phyloP scores from a whole-genome alignment of 2,888 invertebrate genomes.

The Papilio demoleus region DNA sequence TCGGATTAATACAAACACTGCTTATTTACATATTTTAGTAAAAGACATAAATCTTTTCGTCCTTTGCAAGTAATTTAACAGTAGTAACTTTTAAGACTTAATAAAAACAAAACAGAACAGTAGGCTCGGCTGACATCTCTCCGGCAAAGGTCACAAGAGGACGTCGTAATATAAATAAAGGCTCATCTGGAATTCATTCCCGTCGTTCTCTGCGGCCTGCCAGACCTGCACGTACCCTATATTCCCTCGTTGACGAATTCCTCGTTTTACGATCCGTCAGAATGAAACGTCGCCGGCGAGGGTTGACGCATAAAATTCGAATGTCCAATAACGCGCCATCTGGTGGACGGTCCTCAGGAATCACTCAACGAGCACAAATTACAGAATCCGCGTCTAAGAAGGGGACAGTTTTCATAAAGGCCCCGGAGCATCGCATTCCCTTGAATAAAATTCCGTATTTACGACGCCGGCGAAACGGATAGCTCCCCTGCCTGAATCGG shows the following conservation, averaged over 20 bases:
- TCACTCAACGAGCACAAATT: constrained; percentile 74
- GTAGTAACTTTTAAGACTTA: constrained; percentile 25
- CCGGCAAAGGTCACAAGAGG: constrained; percentile 17
- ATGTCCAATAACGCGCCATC: constrained; percentile 76
- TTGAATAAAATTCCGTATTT: constrained; percentile 64
- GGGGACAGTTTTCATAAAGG: constrained; percentile 69
- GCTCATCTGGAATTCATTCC: constrained; percentile 38
- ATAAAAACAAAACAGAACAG: constrained; percentile 26
- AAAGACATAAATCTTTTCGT: constrained; percentile 21
- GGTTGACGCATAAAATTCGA: constrained; percentile 72
- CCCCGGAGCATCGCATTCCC: constrained; percentile 54
- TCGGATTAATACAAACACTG: not conserved
- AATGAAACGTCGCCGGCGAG: constrained; percentile 62
- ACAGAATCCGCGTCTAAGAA: constrained; percentile 61
- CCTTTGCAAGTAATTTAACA: constrained; percentile 30
- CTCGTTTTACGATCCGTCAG: constrained; percentile 69
- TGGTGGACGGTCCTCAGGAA: constrained; percentile 72
- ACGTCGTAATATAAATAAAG: constrained; percentile 33
- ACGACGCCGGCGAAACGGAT: constrained; percentile 61
- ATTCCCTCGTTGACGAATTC: constrained; percentile 64
- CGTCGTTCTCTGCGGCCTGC: constrained; percentile 34
- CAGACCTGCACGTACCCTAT: constrained; percentile 46
- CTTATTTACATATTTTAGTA: constrained; percentile 12
- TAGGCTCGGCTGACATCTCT: constrained; percentile 25
- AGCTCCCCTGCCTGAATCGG: constrained; percentile 53